These are phyloP conservation scores for Lasioglossum albipes DNA, from an alignment of 1,140 invertebrate species.

Conservation along the genomic window DNA sequence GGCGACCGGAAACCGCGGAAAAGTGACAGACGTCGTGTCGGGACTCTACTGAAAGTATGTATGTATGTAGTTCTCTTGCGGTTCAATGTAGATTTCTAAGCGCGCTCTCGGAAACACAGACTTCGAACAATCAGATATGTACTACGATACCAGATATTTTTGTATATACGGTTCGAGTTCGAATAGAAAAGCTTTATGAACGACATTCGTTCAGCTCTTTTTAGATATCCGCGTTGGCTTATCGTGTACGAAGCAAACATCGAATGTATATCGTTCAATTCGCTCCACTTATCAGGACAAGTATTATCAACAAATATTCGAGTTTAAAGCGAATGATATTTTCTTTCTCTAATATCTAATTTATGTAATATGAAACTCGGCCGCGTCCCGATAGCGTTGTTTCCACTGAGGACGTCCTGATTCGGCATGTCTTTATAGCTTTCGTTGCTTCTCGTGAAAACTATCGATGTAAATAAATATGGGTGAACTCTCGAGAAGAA, in stretches of 20 bases:
- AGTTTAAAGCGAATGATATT: too few relatives aligned
- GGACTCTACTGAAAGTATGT: slow-evolving; percentile 70
- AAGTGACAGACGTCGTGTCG: slow-evolving; percentile 77
- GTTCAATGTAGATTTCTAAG: background rate
- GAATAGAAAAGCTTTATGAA: background rate
- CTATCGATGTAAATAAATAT: too few relatives aligned
- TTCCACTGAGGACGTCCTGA: too few relatives aligned
- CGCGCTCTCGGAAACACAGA: background rate
- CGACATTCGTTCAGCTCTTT: background rate
- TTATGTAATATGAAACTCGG: too few relatives aligned
- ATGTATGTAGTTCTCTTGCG: background rate
- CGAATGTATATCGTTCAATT: background rate
- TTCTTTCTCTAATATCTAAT: too few relatives aligned
- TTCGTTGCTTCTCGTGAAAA: too few relatives aligned
- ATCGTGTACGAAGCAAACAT: background rate
- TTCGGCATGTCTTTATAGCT: too few relatives aligned
- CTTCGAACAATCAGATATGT: slow-evolving; percentile 3
- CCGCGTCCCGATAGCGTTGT: too few relatives aligned
- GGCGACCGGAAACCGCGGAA: slow-evolving; percentile 65
- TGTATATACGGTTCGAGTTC: background rate
- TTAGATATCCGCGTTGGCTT: background rate
- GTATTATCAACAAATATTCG: slow-evolving; percentile 28
- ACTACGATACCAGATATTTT: background rate
- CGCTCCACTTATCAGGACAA: slow-evolving; percentile 5
- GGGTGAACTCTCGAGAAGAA: too few relatives aligned